Evolutionary conservation across 92 coral and sea anemone genomes (phyloP).

Genomic region (Zoanthus sociatus): DNA sequence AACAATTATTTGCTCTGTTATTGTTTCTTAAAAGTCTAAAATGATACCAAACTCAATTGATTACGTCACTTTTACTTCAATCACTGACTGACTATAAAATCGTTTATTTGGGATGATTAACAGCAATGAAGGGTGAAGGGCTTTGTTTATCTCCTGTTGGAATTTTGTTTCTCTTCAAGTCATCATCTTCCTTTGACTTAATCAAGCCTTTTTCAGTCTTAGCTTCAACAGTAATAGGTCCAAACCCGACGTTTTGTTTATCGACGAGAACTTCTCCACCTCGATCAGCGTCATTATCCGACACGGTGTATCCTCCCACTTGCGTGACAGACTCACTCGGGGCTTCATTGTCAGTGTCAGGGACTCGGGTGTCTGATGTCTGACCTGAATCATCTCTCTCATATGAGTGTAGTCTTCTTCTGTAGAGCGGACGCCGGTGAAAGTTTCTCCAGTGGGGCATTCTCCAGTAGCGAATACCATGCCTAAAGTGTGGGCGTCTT

Average conservation of each 20-base stretch:
- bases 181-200: constrained; percentile 59
- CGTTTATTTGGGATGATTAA: constrained; percentile 13
- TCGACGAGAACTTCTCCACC: constrained; percentile 82
- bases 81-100: too few relatives aligned
- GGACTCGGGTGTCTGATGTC: constrained; percentile 49
- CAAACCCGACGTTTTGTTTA: constrained; percentile 86
- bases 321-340: constrained; percentile 71
- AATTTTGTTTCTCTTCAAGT: constrained; percentile 65
- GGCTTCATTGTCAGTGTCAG: constrained; percentile 49
- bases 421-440: constrained; percentile 72
- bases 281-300: constrained; percentile 55
- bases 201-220: constrained; percentile 90
- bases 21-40: too few relatives aligned
- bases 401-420: constrained; percentile 67
- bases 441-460: constrained; percentile 47
- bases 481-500: constrained; percentile 29
- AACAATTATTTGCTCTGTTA: too few relatives aligned
- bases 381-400: constrained; percentile 58
- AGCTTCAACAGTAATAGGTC: constrained; percentile 98
- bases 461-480: constrained; percentile 8
- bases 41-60: neutral
- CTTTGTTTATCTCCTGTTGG: constrained; percentile 51
- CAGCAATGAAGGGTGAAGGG: constrained; percentile 8
- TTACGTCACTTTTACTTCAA: too few relatives aligned
- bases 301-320: constrained; percentile 78